Conservation (phyloP, 2,113 vertebrate genomes). For the Lepidothrix coronata region DNA sequence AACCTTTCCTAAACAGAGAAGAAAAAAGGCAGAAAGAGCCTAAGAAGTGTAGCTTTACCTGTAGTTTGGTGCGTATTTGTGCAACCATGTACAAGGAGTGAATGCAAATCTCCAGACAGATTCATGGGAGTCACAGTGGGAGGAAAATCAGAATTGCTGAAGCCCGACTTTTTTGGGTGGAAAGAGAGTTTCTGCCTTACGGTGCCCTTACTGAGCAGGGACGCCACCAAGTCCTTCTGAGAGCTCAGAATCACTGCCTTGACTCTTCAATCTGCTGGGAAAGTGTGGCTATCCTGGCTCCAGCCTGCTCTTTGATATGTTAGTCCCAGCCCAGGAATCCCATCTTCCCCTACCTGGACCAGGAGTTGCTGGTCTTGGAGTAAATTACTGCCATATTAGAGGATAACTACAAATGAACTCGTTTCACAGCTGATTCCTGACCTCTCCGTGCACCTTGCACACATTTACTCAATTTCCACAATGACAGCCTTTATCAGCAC, state of each 20-base stretch:
- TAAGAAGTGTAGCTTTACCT: constrained; percentile 42
- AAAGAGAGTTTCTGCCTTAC: background rate
- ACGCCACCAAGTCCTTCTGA: background rate
- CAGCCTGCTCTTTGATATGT: background rate
- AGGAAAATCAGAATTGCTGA: background rate
- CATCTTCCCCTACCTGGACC: background rate
- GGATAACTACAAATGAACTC: background rate
- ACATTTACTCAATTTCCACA: background rate
- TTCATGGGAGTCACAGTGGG: background rate
- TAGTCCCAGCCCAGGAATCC: background rate
- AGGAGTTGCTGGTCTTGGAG: background rate
- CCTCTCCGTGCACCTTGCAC: background rate
- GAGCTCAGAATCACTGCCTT: background rate
- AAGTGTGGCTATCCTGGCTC: background rate
- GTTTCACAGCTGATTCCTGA: background rate
- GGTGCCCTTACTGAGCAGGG: background rate
- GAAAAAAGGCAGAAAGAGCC: background rate
- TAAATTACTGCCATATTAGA: background rate
- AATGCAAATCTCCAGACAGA: background rate
- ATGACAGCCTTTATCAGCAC: background rate
- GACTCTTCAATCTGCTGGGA: background rate
- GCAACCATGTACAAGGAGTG: background rate
- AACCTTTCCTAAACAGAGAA: constrained; percentile 17
- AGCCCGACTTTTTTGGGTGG: background rate
- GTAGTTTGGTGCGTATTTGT: background rate